Conservation (phyloP, 2,113 vertebrate genomes). For the Nestor notabilis region DNA sequence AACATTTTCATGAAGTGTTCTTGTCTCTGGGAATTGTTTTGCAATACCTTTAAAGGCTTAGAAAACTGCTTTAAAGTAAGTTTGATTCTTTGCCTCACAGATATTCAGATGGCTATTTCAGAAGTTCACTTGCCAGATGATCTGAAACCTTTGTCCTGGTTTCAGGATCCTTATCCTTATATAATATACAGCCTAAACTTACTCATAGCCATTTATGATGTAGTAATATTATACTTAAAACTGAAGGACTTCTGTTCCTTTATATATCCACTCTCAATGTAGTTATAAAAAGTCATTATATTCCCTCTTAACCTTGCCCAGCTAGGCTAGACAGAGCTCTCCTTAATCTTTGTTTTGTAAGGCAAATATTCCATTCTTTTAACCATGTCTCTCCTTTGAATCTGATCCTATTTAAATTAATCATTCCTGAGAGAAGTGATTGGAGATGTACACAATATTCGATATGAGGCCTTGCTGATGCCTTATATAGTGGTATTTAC, state of each 20-base stretch:
- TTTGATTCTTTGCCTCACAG: background rate
- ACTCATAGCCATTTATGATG: background rate
- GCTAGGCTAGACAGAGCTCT: background rate
- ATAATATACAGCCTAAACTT: background rate
- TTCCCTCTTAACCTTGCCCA: background rate
- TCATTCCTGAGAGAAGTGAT: background rate
- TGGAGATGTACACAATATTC: background rate
- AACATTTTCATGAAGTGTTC: background rate
- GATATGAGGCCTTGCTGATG: background rate
- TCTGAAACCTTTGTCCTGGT: background rate
- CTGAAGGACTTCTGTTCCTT: background rate
- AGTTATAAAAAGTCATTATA: background rate
- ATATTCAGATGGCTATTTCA: background rate
- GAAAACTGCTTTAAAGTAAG: background rate
- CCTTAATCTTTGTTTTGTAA: background rate
- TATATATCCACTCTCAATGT: background rate
- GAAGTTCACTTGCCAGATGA: background rate
- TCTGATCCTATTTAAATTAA: slow-evolving; percentile 15
- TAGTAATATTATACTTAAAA: background rate
- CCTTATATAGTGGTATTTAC: background rate
- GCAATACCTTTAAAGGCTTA: background rate
- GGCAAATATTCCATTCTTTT: slow-evolving; percentile 9
- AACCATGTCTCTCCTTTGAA: background rate
- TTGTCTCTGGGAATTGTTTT: background rate
- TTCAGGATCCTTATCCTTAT: background rate